Evolutionary conservation across 2,888 invertebrate species (phyloP), one percentile per base, ranked within the genome.

Genomic region (Stenodera caucasica): DNA sequence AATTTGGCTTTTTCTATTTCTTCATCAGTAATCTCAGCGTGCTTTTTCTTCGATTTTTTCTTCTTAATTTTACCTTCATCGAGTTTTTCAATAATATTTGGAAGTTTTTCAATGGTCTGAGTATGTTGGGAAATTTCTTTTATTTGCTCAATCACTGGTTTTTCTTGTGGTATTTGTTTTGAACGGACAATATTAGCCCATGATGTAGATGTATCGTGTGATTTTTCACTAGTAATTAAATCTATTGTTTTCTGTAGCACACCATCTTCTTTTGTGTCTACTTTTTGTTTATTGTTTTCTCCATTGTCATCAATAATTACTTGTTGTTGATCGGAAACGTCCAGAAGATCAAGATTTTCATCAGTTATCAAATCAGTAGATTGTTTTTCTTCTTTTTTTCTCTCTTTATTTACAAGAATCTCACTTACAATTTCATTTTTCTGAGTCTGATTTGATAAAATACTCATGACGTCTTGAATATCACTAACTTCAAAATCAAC

Each of bases 401-500:
- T 2, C n/a, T 40, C 37, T 35, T 14, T n/a, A 29, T 2, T 15
- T 11, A 32, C 18, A 23, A 53, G 12, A 7, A 14, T 5, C 5
- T 53, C 35, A 50, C 14, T 30, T 30, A 53, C 59, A 9, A 52
- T 55, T 57, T 54, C 53, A 56, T 59, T 35, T 50, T 57, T 59
- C 55, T 53, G 49, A 61, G 49, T 21, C 35, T 57, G 60, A 50
- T 55, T 63, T 52, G 55, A 59, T 67, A 78, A 69, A 66, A 76
- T 70, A 65, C 76, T 72, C 76, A 80, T 78, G 57, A 80, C 76
- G 68, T 80, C 78, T 63, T 78, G 72, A 58, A 79, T 72, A 67
- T 77, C 73, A 61, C 73, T 72, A 64, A 80, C 75, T 78, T 80
- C 80, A 60, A 75, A 75, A 71, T 80, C 80, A 67, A 80, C 75